A percentile compares a stretch with the other conserved stretches of the same genome.
Conservation (phyloP, 2,888 invertebrate species). For the Troides oblongomaculatus region DNA sequence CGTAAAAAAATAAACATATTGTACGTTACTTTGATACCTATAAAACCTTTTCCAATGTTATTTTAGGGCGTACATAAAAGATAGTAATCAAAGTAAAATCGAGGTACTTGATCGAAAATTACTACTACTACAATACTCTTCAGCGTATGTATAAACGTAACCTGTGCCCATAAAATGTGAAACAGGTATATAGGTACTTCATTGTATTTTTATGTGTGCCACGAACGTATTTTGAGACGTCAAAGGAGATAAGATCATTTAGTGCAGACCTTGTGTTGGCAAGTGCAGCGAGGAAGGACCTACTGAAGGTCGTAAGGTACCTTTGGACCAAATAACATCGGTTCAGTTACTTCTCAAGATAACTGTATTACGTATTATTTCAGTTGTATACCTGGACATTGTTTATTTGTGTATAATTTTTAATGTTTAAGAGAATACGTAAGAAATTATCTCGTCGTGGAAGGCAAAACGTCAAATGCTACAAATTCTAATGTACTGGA, state of each 20-base stretch:
- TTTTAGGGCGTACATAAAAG: not conserved
- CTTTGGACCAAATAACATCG: too few relatives aligned
- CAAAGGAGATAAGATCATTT: too few relatives aligned
- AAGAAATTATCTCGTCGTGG: not conserved
- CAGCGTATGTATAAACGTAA: not conserved
- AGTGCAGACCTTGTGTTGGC: too few relatives aligned
- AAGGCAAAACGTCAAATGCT: slow-evolving; percentile 9
- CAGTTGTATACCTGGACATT: too few relatives aligned
- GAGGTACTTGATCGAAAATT: not conserved
- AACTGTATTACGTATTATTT: too few relatives aligned
- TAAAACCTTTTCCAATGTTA: not conserved
- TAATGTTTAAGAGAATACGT: not conserved
- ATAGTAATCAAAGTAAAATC: not conserved
- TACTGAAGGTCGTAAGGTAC: too few relatives aligned
- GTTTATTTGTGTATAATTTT: not conserved
- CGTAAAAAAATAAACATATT: too few relatives aligned
- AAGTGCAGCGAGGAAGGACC: too few relatives aligned
- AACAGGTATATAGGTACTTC: not conserved
- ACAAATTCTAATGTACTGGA: slow-evolving; percentile 5
- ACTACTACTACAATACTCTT: not conserved
- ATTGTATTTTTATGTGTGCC: not conserved
- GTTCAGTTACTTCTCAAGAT: too few relatives aligned
- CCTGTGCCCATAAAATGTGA: not conserved
- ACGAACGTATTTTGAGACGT: not conserved
- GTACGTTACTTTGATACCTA: too few relatives aligned